A percentile compares a stretch with the other conserved stretches of the same genome.
These are phyloP conservation scores for Coelinius sp. DNA, from an alignment of 2,888 invertebrate genomes.

Conservation along the genomic window DNA sequence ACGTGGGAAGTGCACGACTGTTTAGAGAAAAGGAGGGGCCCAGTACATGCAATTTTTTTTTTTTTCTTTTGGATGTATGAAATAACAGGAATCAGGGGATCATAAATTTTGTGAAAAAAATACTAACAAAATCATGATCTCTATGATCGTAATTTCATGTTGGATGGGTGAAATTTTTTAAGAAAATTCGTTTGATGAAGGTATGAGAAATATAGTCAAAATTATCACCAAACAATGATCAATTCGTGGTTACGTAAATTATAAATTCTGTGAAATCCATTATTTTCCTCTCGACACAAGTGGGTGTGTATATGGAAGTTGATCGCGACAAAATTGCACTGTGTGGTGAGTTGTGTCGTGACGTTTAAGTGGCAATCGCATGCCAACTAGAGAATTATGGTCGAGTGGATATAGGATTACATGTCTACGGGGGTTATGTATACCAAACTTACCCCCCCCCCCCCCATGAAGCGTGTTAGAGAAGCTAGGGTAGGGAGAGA, in stretches of 20 bases:
- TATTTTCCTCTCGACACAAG: not conserved
- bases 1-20: constrained; percentile 15
- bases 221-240: no score
- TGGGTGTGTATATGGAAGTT: constrained; percentile 20
- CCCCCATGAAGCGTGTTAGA: constrained; percentile 33
- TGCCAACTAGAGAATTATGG: constrained; percentile 64
- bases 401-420: constrained; percentile 63
- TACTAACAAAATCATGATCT: not conserved
- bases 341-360: constrained; percentile 56
- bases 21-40: not conserved
- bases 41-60: constrained; percentile 9
- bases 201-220: no score
- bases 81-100: constrained; percentile 3
- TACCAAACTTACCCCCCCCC: constrained; percentile 8
- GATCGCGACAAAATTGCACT: constrained; percentile 44
- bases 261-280: not conserved
- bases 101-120: not conserved
- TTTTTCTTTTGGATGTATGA: not conserved
- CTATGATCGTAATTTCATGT: not conserved
- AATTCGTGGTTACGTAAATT: no score
- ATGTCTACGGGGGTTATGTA: constrained; percentile 38
- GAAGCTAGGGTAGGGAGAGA: constrained; percentile 44
- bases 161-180: no score
- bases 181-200: no score
- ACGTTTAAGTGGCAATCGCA: constrained; percentile 65